Conservation (phyloP, 2,888 invertebrate genomes). For the Junonia oenone region DNA sequence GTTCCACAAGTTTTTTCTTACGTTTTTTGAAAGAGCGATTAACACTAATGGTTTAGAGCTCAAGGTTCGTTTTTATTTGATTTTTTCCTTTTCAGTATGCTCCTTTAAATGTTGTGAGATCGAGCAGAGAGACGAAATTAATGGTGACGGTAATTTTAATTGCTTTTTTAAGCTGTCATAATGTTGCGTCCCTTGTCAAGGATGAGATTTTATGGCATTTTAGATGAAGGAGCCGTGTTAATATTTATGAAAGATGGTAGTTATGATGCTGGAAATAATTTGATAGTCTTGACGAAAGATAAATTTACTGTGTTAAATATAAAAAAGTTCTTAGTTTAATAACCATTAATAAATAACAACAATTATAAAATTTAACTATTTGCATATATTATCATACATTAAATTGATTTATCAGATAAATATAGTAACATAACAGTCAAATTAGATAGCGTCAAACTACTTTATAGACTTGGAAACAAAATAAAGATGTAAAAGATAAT, state of each 20-base stretch:
- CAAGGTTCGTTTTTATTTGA: neutral
- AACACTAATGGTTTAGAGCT: neutral
- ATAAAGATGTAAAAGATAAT: too few relatives aligned
- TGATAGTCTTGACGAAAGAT: neutral
- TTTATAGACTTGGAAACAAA: too few relatives aligned
- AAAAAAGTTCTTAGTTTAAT: neutral
- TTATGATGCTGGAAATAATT: neutral
- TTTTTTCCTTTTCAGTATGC: neutral
- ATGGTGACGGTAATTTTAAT: conserved; percentile 9
- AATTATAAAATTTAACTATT: neutral
- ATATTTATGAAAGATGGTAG: neutral
- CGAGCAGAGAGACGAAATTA: conserved; percentile 6
- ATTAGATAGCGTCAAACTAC: too few relatives aligned
- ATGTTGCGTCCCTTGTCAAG: conserved; percentile 2
- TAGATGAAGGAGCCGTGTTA: neutral
- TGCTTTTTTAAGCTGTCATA: conserved; percentile 13
- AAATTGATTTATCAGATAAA: too few relatives aligned
- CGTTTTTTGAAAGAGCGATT: neutral
- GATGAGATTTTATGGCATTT: conserved; percentile 6
- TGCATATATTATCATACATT: too few relatives aligned
- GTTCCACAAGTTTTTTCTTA: neutral
- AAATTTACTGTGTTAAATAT: neutral
- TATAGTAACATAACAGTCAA: too few relatives aligned
- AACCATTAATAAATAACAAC: neutral
- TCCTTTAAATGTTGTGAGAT: conserved; percentile 1